A percentile compares a stretch with the other conserved stretches of the same genome.
Evolutionary conservation across 2,797 vertebrate genomes (phyloP).

Genomic region (Scomberomorus guttatus): DNA sequence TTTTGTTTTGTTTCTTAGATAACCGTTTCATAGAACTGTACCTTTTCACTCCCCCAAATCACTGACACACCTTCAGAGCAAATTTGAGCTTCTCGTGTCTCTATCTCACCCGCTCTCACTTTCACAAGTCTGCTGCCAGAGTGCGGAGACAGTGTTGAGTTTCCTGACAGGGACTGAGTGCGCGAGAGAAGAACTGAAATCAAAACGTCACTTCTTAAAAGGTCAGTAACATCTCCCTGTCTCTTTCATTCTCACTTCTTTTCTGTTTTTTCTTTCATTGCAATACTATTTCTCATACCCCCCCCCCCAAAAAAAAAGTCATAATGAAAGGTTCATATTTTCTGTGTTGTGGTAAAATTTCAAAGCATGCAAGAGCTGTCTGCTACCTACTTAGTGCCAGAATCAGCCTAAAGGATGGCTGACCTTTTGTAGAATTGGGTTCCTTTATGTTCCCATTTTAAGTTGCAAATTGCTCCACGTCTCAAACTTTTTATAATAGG

Average conservation of each 20-base stretch:
- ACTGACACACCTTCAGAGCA: conserved; percentile 91
- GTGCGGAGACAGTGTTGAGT: conserved; percentile 76
- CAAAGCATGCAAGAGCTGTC: conserved; percentile 35
- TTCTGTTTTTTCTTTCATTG: conserved; percentile 9
- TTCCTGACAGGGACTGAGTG: conserved; percentile 81
- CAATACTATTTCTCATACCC: conserved; percentile 26
- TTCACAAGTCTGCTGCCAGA: conserved; percentile 82
- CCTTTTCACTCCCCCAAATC: conserved; percentile 91
- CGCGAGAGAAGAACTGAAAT: conserved; percentile 78
- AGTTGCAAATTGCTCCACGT: conserved; percentile 33
- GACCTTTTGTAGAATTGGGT: conserved; percentile 57
- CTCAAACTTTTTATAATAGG: conserved; percentile 16
- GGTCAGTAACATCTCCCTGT: conserved; percentile 82
- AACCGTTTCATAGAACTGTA: conserved; percentile 91
- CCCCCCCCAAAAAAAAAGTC: conserved; percentile 34
- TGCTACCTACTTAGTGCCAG: conserved; percentile 35
- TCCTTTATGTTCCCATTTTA: conserved; percentile 31
- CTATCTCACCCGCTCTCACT: conserved; percentile 79
- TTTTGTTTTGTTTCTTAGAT: conserved; percentile 86
- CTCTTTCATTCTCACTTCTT: conserved; percentile 41
- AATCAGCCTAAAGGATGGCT: conserved; percentile 62
- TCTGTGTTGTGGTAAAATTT: conserved; percentile 45
- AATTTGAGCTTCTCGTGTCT: conserved; percentile 77
- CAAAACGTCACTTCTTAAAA: conserved; percentile 81
- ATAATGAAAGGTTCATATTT: conserved; percentile 56